phyloP scores from a whole-genome alignment of 2,888 invertebrate species.

The Tanypteryx hageni region DNA sequence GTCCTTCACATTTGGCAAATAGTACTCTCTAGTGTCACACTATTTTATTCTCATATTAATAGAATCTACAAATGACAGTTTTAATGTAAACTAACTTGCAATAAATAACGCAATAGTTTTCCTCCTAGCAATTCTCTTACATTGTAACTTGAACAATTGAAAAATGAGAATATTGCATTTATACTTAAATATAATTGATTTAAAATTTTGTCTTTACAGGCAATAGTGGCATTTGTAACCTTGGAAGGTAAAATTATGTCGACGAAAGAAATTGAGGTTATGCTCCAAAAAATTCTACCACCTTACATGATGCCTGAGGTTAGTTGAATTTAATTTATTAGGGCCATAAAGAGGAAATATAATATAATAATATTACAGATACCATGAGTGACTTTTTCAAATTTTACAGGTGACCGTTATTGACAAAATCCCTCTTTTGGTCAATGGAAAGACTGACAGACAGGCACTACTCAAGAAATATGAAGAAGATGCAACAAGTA shows the following conservation, averaged over 20 bases:
- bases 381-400: no score
- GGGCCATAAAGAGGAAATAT: background rate
- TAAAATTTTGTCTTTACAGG: constrained; percentile 74
- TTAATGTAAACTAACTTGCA: no score
- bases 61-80: no score
- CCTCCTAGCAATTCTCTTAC: background rate
- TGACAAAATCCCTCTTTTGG: constrained; percentile 86
- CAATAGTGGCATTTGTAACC: constrained; percentile 83
- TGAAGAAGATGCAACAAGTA: constrained; percentile 77
- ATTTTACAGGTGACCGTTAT: constrained; percentile 81
- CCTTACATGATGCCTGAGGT: constrained; percentile 90
- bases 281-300: constrained; percentile 81
- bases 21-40: no score
- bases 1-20: no score
- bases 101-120: no score
- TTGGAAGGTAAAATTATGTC: constrained; percentile 72
- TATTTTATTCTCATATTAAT: background rate
- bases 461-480: constrained; percentile 86
- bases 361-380: no score
- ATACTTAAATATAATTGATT: background rate
- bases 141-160: background rate
- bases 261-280: constrained; percentile 81
- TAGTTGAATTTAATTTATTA: constrained; percentile 65
- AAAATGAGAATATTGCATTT: background rate
- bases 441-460: constrained; percentile 92